Base-by-base conservation (phyloP, 2,113 vertebrate species). In the Microtus montanus region DNA sequence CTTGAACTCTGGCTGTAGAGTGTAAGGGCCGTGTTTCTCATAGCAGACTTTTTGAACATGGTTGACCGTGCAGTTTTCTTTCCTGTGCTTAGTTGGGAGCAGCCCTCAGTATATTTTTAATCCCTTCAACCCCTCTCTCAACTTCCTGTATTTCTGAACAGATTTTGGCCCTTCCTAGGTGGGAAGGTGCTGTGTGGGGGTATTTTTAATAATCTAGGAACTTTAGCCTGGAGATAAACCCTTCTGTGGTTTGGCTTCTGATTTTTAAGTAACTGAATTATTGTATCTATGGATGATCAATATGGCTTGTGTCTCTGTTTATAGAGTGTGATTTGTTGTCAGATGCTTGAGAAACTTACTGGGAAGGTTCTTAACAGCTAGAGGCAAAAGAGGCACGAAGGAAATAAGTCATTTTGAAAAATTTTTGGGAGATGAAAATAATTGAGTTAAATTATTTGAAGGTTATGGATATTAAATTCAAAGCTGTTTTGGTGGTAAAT, bases 341-440 rank as follows among this genome's bases (percentile, higher is more conserved):
- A 58, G 64, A 68, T 41, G 93, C 71, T 95, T 93, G 5, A 64
- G 88, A 66, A 35, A 54, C 7, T 52, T 94, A 77, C 88, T 84
- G 97, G 92, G n/a, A 96, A 95, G 79, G 86, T 89, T 74, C 44
- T 96, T 95, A 49, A 49, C 58, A 90, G n/a, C 54, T 13, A 96
- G 87, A 87, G 12, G 63, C 73, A 89, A 96, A 96, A 96, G 87
- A 44, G 52, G 19, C n/a, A 38, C 38, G 64, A 74, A 44, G 74
- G 58, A 38, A 91, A 73, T 47, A 91, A 73, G 52, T 64, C 52
- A 14, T 84, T 68, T 58, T 30, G 90, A 95, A 95, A 89, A 73
- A 91, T 93, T 95, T 97, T 47, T 38, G 90, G 79, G 77, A 70
- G 63, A 68, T 92, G 79, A 54, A 44, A 77, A 63, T 49, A 74